Evolutionary conservation across 1,140 invertebrate genomes (phyloP).

Genomic region (Thrips palmi): DNA sequence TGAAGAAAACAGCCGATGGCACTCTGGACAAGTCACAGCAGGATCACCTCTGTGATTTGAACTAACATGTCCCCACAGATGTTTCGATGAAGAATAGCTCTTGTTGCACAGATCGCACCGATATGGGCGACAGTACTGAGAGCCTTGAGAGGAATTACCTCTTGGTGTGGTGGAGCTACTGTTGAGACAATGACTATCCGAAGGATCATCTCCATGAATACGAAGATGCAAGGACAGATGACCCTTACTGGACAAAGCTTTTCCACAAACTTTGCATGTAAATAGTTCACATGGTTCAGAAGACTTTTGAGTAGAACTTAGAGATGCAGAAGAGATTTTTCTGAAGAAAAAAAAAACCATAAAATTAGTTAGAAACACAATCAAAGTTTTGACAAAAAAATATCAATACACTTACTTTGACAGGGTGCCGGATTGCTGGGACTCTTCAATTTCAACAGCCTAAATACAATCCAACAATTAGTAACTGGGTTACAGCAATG

Average conservation of each 20-base stretch:
- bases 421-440: too few relatives aligned
- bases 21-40: constrained; percentile 27
- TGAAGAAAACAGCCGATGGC: constrained; percentile 28
- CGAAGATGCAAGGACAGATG: constrained; percentile 26
- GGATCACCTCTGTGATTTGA: constrained; percentile 29
- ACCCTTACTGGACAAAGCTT: constrained; percentile 30
- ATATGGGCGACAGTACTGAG: constrained; percentile 20
- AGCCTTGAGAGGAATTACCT: not conserved
- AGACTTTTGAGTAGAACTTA: too few relatives aligned
- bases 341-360: too few relatives aligned
- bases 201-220: not conserved
- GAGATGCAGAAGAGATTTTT: too few relatives aligned
- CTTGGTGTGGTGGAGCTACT: not conserved
- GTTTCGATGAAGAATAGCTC: constrained; percentile 30
- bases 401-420: too few relatives aligned
- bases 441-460: too few relatives aligned
- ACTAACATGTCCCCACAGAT: constrained; percentile 32
- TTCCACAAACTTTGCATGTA: constrained; percentile 28
- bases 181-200: not conserved
- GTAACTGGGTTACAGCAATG: too few relatives aligned
- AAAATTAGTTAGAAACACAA: too few relatives aligned
- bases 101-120: constrained; percentile 32
- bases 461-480: too few relatives aligned
- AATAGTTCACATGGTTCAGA: too few relatives aligned
- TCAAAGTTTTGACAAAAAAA: too few relatives aligned